Conservation (phyloP, 2,113 vertebrate genomes). For the Drymodes brunneopygia region DNA sequence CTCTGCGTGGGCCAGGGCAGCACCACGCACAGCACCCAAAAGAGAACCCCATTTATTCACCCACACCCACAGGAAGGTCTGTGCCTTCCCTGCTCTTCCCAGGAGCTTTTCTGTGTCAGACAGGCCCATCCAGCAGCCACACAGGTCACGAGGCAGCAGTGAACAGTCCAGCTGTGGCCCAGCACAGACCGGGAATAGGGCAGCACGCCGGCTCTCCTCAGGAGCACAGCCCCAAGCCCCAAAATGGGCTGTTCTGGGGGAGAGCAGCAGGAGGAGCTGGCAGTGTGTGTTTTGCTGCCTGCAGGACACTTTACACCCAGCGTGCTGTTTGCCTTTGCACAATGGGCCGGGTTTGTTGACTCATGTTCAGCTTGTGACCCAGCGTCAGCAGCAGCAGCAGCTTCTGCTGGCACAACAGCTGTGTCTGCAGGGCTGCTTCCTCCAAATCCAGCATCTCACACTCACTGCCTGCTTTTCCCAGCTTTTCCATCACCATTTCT, state of each 20-base stretch:
- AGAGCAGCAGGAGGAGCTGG: neutral
- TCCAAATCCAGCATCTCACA: neutral
- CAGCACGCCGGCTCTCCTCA: neutral
- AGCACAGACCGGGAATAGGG: fast-evolving
- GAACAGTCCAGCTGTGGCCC: neutral
- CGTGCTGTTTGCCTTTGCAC: neutral
- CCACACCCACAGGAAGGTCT: neutral
- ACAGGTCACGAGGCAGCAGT: neutral
- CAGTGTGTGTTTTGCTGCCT: neutral
- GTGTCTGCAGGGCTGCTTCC: fast-evolving
- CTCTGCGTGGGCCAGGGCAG: neutral
- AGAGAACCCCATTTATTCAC: neutral
- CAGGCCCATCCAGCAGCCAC: neutral
- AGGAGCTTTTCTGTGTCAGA: neutral
- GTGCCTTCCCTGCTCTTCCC: neutral
- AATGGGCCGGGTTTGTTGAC: neutral
- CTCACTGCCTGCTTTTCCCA: neutral
- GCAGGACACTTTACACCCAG: neutral
- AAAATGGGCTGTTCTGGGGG: fast-evolving
- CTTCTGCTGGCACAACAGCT: neutral
- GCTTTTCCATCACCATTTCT: neutral
- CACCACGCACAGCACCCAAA: fast-evolving
- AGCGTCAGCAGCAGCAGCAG: neutral
- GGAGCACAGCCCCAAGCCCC: neutral
- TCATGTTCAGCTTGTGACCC: neutral